Evolutionary conservation across 2,888 invertebrate species (phyloP).

Genomic region (Digitonthophagus gazella): DNA sequence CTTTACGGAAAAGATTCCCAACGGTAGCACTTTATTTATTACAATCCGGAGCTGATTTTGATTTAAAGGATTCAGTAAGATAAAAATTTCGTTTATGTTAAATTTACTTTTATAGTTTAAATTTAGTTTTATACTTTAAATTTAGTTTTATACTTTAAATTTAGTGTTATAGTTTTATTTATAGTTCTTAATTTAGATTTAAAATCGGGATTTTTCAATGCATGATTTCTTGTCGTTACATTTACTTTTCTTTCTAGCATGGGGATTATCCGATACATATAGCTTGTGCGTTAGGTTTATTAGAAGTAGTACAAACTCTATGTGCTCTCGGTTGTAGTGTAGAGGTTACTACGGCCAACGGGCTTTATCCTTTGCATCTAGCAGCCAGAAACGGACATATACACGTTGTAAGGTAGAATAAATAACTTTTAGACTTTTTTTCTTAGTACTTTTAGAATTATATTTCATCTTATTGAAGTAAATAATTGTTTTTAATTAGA

Average conservation of each 20-base stretch:
- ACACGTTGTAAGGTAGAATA: constrained; percentile 60
- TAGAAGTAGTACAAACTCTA: constrained; percentile 58
- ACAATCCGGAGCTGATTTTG: constrained; percentile 60
- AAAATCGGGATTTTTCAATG: neutral
- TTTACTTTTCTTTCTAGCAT: constrained; percentile 46
- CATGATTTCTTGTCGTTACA: neutral
- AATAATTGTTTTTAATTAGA: neutral
- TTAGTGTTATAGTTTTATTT: neutral
- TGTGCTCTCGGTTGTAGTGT: constrained; percentile 61
- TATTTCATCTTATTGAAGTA: too few species aligned
- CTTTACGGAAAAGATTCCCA: constrained; percentile 57
- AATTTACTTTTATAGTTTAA: constrained; percentile 10
- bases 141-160: constrained; percentile 6
- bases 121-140: neutral
- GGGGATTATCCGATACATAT: constrained; percentile 63
- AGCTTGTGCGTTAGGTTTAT: constrained; percentile 56
- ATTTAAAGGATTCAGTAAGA: constrained; percentile 55
- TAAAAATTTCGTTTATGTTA: neutral
- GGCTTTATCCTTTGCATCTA: constrained; percentile 66
- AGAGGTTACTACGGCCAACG: constrained; percentile 62
- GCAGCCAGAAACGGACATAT: constrained; percentile 71
- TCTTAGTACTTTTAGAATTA: too few species aligned
- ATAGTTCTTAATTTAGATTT: too few species aligned
- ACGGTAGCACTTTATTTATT: constrained; percentile 60
- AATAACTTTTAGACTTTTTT: constrained; percentile 2